phyloP scores from a whole-genome alignment of 2,113 vertebrate species.

The Sminthopsis crassicaudata region DNA sequence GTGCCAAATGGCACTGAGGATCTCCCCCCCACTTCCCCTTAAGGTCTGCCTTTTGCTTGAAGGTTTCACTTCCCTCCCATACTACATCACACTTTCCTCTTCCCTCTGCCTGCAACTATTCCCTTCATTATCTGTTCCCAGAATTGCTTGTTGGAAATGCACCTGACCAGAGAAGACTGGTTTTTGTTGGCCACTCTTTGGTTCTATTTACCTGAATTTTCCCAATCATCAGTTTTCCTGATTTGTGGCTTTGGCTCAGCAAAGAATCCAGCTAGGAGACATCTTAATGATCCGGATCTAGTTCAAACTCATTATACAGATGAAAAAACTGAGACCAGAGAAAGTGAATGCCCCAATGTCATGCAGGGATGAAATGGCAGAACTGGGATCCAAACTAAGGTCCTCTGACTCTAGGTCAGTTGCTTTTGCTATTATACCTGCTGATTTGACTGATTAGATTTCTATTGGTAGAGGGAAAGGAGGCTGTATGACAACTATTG shows the following conservation, averaged over 20 bases:
- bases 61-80: background rate
- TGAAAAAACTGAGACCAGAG: background rate
- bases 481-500: background rate
- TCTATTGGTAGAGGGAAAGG: background rate
- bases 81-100: background rate
- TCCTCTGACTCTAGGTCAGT: background rate
- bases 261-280: background rate
- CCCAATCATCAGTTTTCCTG: background rate
- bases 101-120: background rate
- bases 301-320: slow-evolving; percentile 17
- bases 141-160: background rate
- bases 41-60: background rate
- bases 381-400: background rate
- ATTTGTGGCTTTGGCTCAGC: background rate
- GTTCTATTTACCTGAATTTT: background rate
- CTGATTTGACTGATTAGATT: background rate
- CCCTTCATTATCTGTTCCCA: background rate
- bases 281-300: background rate
- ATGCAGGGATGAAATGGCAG: background rate
- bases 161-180: background rate
- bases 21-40: background rate
- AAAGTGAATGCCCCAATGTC: slow-evolving; percentile 15
- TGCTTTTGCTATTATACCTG: background rate
- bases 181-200: background rate
- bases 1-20: too few species aligned